Evolutionary conservation across 2,113 vertebrate genomes (phyloP).

Genomic region (Neoarius graeffei): DNA sequence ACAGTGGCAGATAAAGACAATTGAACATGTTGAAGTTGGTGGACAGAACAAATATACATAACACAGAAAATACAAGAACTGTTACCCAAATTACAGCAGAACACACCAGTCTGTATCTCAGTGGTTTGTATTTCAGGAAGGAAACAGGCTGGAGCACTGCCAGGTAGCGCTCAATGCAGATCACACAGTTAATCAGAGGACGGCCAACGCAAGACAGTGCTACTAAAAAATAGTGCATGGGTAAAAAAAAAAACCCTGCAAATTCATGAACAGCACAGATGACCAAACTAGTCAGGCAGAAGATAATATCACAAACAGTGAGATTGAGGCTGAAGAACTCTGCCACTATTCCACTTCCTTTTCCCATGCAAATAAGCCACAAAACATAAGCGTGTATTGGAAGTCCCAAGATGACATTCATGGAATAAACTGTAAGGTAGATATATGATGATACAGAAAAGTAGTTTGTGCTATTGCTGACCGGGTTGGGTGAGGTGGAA

Average conservation of each 20-base stretch:
- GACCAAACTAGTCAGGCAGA: neutral
- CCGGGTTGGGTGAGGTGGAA: neutral
- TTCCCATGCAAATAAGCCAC: conserved; percentile 13
- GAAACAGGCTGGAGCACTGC: conserved; percentile 33
- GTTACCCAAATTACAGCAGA: conserved; percentile 26
- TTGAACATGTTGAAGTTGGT: neutral
- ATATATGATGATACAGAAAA: neutral
- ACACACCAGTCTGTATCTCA: conserved; percentile 30
- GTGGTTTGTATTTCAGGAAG: conserved; percentile 32
- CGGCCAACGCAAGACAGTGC: neutral
- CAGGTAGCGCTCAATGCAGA: conserved; percentile 25
- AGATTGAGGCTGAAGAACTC: conserved; percentile 41
- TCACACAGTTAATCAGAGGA: conserved; percentile 35
- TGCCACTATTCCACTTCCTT: conserved; percentile 7
- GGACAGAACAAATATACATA: neutral
- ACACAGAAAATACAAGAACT: conserved; percentile 1
- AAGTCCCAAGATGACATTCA: neutral
- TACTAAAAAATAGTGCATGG: too few species aligned
- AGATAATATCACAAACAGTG: conserved; percentile 32
- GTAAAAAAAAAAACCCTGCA: too few species aligned
- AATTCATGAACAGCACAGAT: neutral
- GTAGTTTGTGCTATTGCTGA: neutral
- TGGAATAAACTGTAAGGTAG: neutral
- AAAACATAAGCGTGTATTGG: conserved; percentile 27
- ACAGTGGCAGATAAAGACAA: conserved; percentile 27